These are phyloP conservation scores for Coregonus clupeaformis DNA, from an alignment of 2,113 vertebrate genomes.

Conservation along the genomic window DNA sequence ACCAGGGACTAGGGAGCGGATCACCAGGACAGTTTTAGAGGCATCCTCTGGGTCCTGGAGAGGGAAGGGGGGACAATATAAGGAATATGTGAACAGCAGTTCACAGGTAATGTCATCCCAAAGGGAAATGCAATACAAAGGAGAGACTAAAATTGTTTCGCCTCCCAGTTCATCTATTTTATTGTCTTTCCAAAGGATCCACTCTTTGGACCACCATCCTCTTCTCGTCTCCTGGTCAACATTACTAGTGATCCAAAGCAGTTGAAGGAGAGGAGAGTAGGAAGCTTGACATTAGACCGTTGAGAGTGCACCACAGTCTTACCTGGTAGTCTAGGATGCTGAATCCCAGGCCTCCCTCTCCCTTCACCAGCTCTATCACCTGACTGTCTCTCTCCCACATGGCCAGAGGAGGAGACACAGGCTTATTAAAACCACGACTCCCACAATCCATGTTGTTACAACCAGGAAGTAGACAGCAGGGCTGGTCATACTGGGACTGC, in stretches of 20 bases:
- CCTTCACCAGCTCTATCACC: constrained; percentile 87
- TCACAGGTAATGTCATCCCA: too few relatives aligned
- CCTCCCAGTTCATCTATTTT: too few relatives aligned
- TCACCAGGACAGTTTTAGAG: constrained; percentile 87
- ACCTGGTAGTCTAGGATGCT: constrained; percentile 99
- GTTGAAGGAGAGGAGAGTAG: too few relatives aligned
- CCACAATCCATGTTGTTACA: constrained; percentile 78
- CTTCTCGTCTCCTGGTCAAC: neutral
- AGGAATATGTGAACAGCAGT: too few relatives aligned
- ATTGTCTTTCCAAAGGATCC: too few relatives aligned
- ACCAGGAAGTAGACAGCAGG: constrained; percentile 62
- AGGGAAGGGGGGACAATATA: neutral
- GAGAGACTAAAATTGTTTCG: neutral
- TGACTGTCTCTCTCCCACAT: constrained; percentile 91
- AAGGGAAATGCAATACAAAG: too few relatives aligned
- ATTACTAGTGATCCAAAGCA: neutral
- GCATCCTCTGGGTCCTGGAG: constrained; percentile 89
- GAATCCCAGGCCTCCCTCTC: constrained; percentile 89
- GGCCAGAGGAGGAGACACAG: constrained; percentile 81
- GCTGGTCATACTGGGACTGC: constrained; percentile 64
- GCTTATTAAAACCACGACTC: constrained; percentile 65
- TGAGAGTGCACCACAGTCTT: constrained; percentile 29
- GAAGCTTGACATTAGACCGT: too few relatives aligned
- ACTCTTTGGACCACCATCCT: neutral
- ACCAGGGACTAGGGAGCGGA: constrained; percentile 90